phyloP scores from a whole-genome alignment of 2,797 vertebrate genomes.

The Melanogrammus aeglefinus region DNA sequence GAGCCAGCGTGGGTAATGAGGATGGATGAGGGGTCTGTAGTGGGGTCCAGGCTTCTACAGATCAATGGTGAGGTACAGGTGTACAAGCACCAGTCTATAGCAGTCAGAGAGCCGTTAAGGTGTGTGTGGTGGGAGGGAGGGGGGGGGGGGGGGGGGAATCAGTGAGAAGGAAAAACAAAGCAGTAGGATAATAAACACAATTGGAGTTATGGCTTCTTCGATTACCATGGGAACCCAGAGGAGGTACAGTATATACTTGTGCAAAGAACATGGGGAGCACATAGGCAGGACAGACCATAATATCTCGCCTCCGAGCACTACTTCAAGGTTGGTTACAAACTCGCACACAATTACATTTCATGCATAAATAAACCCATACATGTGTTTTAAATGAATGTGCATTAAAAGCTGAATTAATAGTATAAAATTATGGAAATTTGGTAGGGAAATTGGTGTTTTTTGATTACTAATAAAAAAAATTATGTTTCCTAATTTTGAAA shows the following conservation, averaged over 20 bases:
- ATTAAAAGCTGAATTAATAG: constrained; percentile 63
- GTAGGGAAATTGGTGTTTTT: constrained; percentile 65
- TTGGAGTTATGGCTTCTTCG: constrained; percentile 48
- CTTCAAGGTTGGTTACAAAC: constrained; percentile 50
- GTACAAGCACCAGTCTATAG: constrained; percentile 65
- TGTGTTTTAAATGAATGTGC: constrained; percentile 53
- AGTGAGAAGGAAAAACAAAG: constrained; percentile 12
- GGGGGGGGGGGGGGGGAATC: not conserved
- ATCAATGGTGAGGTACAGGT: constrained; percentile 76
- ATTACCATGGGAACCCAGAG: constrained; percentile 62
- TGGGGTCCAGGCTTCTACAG: constrained; percentile 73
- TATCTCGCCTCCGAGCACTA: constrained; percentile 42
- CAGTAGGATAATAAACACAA: constrained; percentile 3
- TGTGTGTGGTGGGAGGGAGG: not conserved
- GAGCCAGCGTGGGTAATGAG: constrained; percentile 74
- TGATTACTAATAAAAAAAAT: constrained; percentile 68
- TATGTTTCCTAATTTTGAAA: constrained; percentile 63
- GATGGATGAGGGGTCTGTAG: constrained; percentile 77
- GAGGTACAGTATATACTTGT: constrained; percentile 60
- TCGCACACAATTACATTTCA: constrained; percentile 59
- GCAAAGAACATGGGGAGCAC: constrained; percentile 50
- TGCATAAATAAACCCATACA: constrained; percentile 63
- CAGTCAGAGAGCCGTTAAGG: constrained; percentile 57
- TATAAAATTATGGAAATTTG: constrained; percentile 59
- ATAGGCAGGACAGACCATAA: constrained; percentile 52